Base-by-base conservation (phyloP, 1,140 invertebrate genomes). In the Zaprionus vittiger region DNA sequence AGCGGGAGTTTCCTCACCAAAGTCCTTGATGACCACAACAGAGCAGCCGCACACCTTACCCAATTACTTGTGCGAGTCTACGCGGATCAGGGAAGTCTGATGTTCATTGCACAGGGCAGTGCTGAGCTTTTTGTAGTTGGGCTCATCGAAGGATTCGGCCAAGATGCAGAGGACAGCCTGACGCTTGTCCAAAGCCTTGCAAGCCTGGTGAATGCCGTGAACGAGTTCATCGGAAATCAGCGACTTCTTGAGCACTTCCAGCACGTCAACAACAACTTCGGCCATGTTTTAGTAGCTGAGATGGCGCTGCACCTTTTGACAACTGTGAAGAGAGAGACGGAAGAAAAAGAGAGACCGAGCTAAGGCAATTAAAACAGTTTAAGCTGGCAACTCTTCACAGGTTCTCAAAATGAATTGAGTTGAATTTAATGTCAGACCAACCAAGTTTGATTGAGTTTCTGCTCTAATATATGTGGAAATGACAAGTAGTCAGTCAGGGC, bases 41-140 rank as follows among this genome's bases (percentile, higher is more conserved):
- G 98, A 99, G 94, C 99, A 99, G 47, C 98, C 98, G 86, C 99
- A 98, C 80, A 99, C 98, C 95, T 99, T 99, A 74, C 99, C 99
- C 20, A 99, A 95, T 93, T 99, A 99, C 93, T 99, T 99, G 94
- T 99, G 99, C 94, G 98, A 98, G 93, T 99, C 98, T 65, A 99
- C 98, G 93, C 94, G 91, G 68, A 99, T 97, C 37, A 99, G 94
- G 66, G 98, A 98, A 93, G 99, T 99, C 93, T 98, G 96, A 94
- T 99, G 99, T 94, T 99, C 98, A 68, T 98, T 97, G 94, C 99
- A 99, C 24, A 99, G 95, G 52, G 98, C 99, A 93, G 99, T 98
- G n/a, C 99, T 98, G 31, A 99, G 94, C 93, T 99, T 99, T 84
- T 98, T 98, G 94, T 99, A 99, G 93, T 96, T 96, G 37, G 98